A percentile compares a stretch with the other conserved stretches of the same genome.
Evolutionary conservation across 2,797 vertebrate genomes (phyloP).

Genomic region (Vipera ursinii): DNA sequence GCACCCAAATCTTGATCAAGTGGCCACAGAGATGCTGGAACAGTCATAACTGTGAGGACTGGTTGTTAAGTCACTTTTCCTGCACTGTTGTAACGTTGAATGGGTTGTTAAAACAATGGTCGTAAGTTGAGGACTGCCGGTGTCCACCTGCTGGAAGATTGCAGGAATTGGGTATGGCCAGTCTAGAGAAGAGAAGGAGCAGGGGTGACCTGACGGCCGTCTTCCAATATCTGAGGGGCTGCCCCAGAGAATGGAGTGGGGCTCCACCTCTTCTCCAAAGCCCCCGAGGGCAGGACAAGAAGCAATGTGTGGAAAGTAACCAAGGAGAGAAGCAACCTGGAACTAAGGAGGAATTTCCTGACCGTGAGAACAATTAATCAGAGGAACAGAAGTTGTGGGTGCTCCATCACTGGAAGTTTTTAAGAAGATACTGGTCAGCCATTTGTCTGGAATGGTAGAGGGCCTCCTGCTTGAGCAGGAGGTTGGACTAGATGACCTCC

Average conservation of each 20-base stretch:
- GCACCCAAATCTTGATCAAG: background rate
- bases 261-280: background rate
- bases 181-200: background rate
- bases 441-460: background rate
- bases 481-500: background rate
- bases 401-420: background rate
- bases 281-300: too few relatives aligned
- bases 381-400: too few relatives aligned
- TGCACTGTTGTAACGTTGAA: background rate
- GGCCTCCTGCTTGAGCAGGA: background rate
- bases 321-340: background rate
- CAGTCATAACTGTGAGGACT: background rate
- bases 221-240: background rate
- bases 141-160: background rate
- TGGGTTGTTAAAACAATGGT: background rate
- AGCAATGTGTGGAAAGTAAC: background rate
- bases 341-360: background rate
- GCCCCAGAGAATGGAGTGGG: background rate
- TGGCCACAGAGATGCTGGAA: background rate
- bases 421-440: background rate
- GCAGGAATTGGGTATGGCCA: background rate
- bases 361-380: too few relatives aligned
- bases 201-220: background rate
- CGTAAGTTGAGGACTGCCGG: background rate
- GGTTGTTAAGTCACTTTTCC: background rate